Conservation (phyloP, 1,140 invertebrate genomes). For the Calliphora vicina region DNA sequence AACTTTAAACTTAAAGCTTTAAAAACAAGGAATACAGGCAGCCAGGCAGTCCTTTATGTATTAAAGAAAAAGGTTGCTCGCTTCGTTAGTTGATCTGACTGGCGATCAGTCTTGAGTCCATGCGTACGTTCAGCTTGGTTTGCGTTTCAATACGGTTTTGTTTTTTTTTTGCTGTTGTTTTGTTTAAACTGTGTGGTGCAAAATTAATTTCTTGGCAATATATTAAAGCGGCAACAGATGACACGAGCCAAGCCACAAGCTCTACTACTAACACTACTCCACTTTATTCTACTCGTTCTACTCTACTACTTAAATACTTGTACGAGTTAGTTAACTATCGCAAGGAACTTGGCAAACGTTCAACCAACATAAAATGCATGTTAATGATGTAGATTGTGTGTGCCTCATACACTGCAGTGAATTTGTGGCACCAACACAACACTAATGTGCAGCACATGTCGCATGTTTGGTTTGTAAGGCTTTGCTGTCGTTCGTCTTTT, state of each 20-base stretch:
- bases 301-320: not conserved
- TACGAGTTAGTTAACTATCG: not conserved
- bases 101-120: too few relatives aligned
- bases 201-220: conserved; percentile 37
- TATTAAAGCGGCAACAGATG: conserved; percentile 35
- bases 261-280: not conserved
- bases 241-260: conserved; percentile 35
- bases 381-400: not conserved
- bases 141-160: too few relatives aligned
- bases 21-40: too few relatives aligned
- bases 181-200: conserved; percentile 38
- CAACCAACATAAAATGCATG: not conserved
- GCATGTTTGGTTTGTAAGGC: not conserved
- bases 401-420: not conserved
- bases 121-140: too few relatives aligned
- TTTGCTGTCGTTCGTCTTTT: not conserved
- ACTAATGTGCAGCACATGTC: not conserved
- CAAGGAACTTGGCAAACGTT: not conserved
- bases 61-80: too few relatives aligned
- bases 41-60: too few relatives aligned
- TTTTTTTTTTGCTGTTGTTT: too few relatives aligned
- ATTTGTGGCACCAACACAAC: conserved; percentile 1
- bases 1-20: too few relatives aligned
- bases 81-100: too few relatives aligned
- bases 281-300: not conserved